Evolutionary conservation across 1,140 invertebrate genomes (phyloP).

Genomic region (Sarcophaga peregrina): DNA sequence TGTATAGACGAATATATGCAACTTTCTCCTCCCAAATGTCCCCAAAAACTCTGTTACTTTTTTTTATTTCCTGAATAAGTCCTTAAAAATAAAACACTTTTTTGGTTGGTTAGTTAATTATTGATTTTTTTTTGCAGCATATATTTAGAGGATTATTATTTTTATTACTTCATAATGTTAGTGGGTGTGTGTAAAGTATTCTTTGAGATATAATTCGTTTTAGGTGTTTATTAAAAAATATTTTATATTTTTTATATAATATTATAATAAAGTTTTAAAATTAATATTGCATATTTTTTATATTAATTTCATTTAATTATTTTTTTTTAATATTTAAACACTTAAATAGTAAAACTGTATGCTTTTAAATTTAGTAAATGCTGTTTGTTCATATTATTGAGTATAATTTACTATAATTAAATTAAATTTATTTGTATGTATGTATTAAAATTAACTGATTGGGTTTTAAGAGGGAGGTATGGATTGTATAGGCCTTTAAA

Average conservation of each 20-base stretch:
- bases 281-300: slow-evolving; percentile 17
- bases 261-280: slow-evolving; percentile 1
- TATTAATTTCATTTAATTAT: neutral
- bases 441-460: neutral
- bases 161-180: neutral
- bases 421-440: neutral
- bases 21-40: neutral
- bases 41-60: neutral
- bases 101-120: slow-evolving; percentile 13
- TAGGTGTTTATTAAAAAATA: no score
- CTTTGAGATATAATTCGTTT: no score
- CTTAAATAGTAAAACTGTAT: neutral
- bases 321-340: neutral
- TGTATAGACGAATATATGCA: no score
- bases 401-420: slow-evolving; percentile 9
- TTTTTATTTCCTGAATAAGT: neutral
- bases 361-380: slow-evolving; percentile 6
- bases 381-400: neutral
- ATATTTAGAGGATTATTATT: slow-evolving; percentile 18
- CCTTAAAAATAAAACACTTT: slow-evolving; percentile 18
- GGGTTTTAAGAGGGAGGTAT: no score
- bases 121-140: slow-evolving; percentile 15
- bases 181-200: no score
- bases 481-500: no score
- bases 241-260: neutral